These are phyloP conservation scores for Cotesia typhae DNA, from an alignment of 1,140 invertebrate genomes.

Conservation along the genomic window DNA sequence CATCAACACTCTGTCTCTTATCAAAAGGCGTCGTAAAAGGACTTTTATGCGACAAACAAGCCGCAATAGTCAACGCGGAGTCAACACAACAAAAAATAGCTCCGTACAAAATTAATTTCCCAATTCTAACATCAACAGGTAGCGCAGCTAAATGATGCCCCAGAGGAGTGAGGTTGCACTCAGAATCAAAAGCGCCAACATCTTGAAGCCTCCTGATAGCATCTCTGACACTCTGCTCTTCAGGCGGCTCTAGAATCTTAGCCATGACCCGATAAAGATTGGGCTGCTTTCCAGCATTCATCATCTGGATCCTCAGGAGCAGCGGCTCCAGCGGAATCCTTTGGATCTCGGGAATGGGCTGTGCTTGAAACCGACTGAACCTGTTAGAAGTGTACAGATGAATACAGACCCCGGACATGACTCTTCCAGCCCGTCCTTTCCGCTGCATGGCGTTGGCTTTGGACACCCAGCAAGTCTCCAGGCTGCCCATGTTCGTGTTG, in stretches of 20 bases:
- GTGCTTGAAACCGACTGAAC: constrained; percentile 71
- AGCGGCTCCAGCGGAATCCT: constrained; percentile 86
- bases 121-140: constrained; percentile 89
- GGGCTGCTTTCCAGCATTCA: constrained; percentile 74
- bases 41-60: constrained; percentile 85
- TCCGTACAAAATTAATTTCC: constrained; percentile 90
- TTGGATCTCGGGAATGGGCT: constrained; percentile 86
- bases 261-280: constrained; percentile 75
- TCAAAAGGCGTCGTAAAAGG: constrained; percentile 82
- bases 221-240: constrained; percentile 76
- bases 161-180: constrained; percentile 83
- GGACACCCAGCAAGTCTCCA: constrained; percentile 83
- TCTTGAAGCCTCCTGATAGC: constrained; percentile 80
- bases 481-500: constrained; percentile 84
- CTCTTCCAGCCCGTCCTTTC: constrained; percentile 87
- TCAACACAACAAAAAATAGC: constrained; percentile 94
- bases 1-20: constrained; percentile 76
- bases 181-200: constrained; percentile 86
- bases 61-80: constrained; percentile 92
- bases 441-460: constrained; percentile 82
- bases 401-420: constrained; percentile 85
- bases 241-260: constrained; percentile 84
- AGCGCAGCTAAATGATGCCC: constrained; percentile 89
- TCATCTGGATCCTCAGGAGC: constrained; percentile 86
- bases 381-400: constrained; percentile 80